Evolutionary conservation across 2,113 vertebrate genomes (phyloP).

Genomic region (Perca schrenkii): DNA sequence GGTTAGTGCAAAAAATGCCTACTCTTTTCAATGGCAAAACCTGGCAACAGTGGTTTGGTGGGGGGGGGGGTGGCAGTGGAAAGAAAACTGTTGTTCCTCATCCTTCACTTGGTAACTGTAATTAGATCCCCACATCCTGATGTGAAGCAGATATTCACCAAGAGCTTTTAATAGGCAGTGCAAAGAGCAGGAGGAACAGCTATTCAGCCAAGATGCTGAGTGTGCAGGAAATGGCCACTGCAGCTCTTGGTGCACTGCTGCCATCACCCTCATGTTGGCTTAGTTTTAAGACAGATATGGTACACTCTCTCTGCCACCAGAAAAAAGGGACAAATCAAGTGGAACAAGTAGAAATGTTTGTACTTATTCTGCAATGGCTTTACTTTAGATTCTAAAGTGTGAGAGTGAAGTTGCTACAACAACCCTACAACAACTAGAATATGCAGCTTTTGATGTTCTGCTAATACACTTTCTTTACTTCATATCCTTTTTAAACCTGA

Average conservation of each 20-base stretch:
- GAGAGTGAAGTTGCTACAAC: not conserved
- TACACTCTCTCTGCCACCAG: not conserved
- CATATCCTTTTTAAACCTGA: not conserved
- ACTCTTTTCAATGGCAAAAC: slow-evolving; percentile 14
- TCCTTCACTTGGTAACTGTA: slow-evolving; percentile 58
- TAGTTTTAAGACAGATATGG: slow-evolving; percentile 4
- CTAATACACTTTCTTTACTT: not conserved
- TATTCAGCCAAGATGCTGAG: slow-evolving; percentile 57
- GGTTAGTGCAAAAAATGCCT: slow-evolving; percentile 18
- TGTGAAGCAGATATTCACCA: slow-evolving; percentile 60
- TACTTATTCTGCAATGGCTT: not conserved
- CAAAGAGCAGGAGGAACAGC: slow-evolving; percentile 46
- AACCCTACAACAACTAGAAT: not conserved
- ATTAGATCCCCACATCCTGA: slow-evolving; percentile 72
- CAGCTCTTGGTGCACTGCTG: slow-evolving; percentile 25
- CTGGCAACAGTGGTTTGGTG: slow-evolving; percentile 52
- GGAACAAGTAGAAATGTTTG: not conserved
- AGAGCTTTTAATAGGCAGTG: slow-evolving; percentile 64
- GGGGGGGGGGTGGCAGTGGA: slow-evolving; percentile 39
- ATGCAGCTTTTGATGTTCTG: not conserved
- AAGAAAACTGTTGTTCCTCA: slow-evolving; percentile 42
- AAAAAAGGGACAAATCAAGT: slow-evolving; percentile 15
- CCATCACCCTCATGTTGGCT: slow-evolving; percentile 8
- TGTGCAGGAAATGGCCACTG: slow-evolving; percentile 62
- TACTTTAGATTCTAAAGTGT: not conserved